phyloP scores from a whole-genome alignment of 2,888 invertebrate species.

The Euclidia mi region DNA sequence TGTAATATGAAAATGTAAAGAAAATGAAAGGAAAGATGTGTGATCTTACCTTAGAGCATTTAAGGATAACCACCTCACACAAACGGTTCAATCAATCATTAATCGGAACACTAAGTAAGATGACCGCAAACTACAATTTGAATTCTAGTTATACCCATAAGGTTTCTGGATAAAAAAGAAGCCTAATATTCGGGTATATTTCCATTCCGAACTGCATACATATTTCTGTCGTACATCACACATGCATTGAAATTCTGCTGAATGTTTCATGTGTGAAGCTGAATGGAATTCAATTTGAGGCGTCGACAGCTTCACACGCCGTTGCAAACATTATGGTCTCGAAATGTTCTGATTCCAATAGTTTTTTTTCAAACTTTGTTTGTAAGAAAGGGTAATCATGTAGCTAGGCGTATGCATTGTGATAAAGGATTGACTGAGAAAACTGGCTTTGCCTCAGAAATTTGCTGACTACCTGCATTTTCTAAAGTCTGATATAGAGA shows the following conservation, averaged over 20 bases:
- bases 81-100: too few species aligned
- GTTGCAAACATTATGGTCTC: background rate
- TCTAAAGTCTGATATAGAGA: too few species aligned
- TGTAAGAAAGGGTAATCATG: background rate
- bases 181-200: conserved; percentile 2
- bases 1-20: too few species aligned
- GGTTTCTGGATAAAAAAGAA: too few species aligned
- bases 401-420: background rate
- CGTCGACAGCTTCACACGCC: conserved; percentile 4
- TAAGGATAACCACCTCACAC: too few species aligned
- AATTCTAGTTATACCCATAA: too few species aligned
- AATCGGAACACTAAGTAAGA: too few species aligned
- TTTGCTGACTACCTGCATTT: too few species aligned
- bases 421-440: background rate
- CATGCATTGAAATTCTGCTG: conserved; percentile 40
- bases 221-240: conserved; percentile 14
- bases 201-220: conserved; percentile 2
- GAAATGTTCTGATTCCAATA: background rate
- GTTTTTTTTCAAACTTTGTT: background rate
- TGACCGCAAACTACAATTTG: too few species aligned
- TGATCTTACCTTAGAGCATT: too few species aligned
- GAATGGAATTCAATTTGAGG: conserved; percentile 47
- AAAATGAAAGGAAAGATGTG: too few species aligned
- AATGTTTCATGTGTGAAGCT: conserved; percentile 48
- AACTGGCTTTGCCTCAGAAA: too few species aligned